Percentiles rank a stretch among this genome's conserved stretches.
phyloP scores from a whole-genome alignment of 2,888 invertebrate genomes.

The Neria commutata region DNA sequence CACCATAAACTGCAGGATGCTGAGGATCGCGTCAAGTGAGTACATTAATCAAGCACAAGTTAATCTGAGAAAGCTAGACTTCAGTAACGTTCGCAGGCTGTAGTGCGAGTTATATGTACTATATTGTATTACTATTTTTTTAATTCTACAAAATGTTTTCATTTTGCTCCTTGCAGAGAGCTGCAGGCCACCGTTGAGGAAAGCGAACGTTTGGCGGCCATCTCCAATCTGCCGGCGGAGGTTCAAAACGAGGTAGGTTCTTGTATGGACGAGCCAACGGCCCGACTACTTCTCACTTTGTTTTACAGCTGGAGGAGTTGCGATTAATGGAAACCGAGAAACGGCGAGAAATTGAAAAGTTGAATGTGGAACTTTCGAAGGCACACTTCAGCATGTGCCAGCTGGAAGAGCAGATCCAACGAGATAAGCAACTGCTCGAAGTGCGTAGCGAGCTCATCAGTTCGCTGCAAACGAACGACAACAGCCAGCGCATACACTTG shows the following conservation, averaged over 20 bases:
- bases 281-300: background rate
- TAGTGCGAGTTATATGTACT: too few species aligned
- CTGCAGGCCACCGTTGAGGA: too few species aligned
- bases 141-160: too few species aligned
- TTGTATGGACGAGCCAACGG: background rate
- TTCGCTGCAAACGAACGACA: constrained; percentile 49
- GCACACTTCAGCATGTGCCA: constrained; percentile 36
- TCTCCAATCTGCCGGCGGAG: constrained; percentile 20
- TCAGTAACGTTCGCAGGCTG: too few species aligned
- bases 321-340: constrained; percentile 36
- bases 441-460: constrained; percentile 49
- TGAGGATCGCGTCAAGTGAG: constrained; percentile 22
- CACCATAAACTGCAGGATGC: constrained; percentile 17
- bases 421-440: constrained; percentile 44
- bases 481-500: constrained; percentile 38
- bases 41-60: background rate
- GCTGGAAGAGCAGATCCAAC: constrained; percentile 44
- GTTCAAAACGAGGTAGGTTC: background rate
- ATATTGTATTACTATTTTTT: too few species aligned
- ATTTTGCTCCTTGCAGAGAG: too few species aligned
- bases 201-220: too few species aligned
- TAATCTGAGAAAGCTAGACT: background rate
- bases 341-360: constrained; percentile 37
- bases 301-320: constrained; percentile 28
- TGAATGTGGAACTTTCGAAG: constrained; percentile 39